Conservation (phyloP, 2,797 vertebrate species). For the Telmatherina bonti region DNA sequence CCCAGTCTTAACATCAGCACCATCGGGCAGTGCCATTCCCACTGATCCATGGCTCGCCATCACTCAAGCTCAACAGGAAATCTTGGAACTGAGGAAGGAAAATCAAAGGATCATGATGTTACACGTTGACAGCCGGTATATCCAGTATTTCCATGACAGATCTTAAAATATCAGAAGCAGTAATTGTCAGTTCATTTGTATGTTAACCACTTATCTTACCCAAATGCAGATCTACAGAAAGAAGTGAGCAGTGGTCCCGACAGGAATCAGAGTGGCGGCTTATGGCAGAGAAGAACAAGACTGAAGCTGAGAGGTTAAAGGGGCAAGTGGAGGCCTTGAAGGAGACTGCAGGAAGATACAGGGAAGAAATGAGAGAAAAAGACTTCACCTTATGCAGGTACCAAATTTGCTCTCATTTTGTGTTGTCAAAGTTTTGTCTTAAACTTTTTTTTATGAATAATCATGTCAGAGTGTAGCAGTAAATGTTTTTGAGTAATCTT, state of each 20-base stretch:
- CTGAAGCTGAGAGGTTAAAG: conserved; percentile 74
- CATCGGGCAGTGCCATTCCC: conserved; percentile 28
- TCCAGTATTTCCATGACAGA: conserved; percentile 52
- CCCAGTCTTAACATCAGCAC: conserved; percentile 24
- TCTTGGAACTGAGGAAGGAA: conserved; percentile 72
- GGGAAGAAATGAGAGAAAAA: conserved; percentile 75
- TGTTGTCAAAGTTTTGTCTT: neutral
- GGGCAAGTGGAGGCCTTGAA: conserved; percentile 78
- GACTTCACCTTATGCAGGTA: conserved; percentile 76
- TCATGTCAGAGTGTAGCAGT: neutral
- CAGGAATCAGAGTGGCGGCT: conserved; percentile 67
- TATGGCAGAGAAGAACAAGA: conserved; percentile 69
- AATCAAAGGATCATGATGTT: conserved; percentile 70
- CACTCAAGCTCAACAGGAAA: conserved; percentile 71
- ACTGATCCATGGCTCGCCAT: conserved; percentile 67
- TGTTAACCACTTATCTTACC: conserved; percentile 2
- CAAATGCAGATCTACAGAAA: conserved; percentile 59
- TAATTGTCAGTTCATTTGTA: neutral
- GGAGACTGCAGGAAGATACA: conserved; percentile 64
- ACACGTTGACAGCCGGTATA: conserved; percentile 36
- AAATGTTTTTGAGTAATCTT: conserved; percentile 19
- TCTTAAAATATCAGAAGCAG: neutral
- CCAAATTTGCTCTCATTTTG: neutral
- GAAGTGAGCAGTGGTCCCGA: conserved; percentile 51
- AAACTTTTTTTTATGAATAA: neutral